Evolutionary conservation across 2,113 vertebrate genomes (phyloP).

Genomic region (Lates calcarifer): DNA sequence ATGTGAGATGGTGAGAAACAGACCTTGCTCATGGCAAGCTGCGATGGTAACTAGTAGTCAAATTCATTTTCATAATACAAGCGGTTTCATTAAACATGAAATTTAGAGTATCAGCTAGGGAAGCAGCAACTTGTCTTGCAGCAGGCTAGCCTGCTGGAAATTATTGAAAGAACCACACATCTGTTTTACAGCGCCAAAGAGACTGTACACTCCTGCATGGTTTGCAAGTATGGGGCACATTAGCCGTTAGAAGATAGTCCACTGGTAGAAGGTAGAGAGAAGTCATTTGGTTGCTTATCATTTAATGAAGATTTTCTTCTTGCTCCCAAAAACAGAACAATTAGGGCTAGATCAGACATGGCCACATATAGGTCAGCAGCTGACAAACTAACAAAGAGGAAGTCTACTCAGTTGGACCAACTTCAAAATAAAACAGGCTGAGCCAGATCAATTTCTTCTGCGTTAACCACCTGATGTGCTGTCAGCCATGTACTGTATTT

Average conservation of each 20-base stretch:
- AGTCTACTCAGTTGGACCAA: background rate
- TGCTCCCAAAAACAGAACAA: background rate
- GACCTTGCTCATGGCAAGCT: background rate
- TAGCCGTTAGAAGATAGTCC: background rate
- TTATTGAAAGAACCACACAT: background rate
- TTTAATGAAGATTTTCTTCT: conserved; percentile 14
- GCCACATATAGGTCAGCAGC: background rate
- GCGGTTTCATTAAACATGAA: conserved; percentile 6
- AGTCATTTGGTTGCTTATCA: background rate
- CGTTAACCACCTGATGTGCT: conserved; percentile 5
- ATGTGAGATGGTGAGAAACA: background rate
- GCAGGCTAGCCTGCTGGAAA: conserved; percentile 7
- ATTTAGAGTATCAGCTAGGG: background rate
- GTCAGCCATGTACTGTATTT: background rate
- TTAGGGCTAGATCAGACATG: background rate
- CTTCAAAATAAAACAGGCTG: background rate
- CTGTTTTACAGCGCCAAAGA: background rate
- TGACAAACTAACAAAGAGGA: background rate
- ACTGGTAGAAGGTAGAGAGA: background rate
- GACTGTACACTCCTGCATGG: background rate
- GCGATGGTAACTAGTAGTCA: conserved; percentile 5
- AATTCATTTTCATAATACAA: conserved; percentile 23
- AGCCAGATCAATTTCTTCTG: background rate
- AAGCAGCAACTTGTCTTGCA: background rate
- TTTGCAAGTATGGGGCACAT: background rate